Base-by-base conservation (phyloP, 1,140 invertebrate species). In the Drosophila nikananu region DNA sequence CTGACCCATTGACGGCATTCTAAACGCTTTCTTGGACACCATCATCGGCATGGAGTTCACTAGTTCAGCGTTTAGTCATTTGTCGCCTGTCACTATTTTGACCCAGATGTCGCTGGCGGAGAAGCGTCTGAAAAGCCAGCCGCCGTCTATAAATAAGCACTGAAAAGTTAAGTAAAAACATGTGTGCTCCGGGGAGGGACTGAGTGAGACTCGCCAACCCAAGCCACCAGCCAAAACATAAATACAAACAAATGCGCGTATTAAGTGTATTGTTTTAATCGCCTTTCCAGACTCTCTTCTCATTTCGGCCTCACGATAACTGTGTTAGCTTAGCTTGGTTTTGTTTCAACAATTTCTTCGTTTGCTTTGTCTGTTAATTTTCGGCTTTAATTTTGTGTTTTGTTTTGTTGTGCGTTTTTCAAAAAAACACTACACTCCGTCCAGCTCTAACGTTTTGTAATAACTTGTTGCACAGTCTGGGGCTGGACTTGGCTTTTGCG, bases 111-210 rank as follows among this genome's bases (percentile, higher is more conserved):
- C 49, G 46, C 46, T 4, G 46, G 46, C 12, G 42, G 32, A 58
- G 71, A 61, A 72, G 66, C 68, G 23, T 27, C 48, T 27, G 52
- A 61, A 73, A 44, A 51, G 67, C 52, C 54, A 73, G 54, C 64
- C 67, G 21, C 32, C 32, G 17, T 68, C 70, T 83, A 83, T 75
- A 83, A 83, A 83, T 83, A 83, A 75, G 72, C 60, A 58, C 55
- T 55, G 63, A 81, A 77, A 84, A 86, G 82, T 86, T 81, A 81
- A 84, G 82, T 86, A 81, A 78, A 86, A 78, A 78, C 82, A 86
- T 84, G 68, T 84, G 82, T 78, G 67, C 60, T 42, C 19, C 39
- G 30, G 37, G 58, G 2, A 17, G 37, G 37, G 37, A 17, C 37
- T 8, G 15, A 39, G 15, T 46, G 44, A 51, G 67, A 19, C 25